These are phyloP conservation scores for Synergus gifuensis DNA, from an alignment of 2,888 invertebrate species.

Conservation along the genomic window DNA sequence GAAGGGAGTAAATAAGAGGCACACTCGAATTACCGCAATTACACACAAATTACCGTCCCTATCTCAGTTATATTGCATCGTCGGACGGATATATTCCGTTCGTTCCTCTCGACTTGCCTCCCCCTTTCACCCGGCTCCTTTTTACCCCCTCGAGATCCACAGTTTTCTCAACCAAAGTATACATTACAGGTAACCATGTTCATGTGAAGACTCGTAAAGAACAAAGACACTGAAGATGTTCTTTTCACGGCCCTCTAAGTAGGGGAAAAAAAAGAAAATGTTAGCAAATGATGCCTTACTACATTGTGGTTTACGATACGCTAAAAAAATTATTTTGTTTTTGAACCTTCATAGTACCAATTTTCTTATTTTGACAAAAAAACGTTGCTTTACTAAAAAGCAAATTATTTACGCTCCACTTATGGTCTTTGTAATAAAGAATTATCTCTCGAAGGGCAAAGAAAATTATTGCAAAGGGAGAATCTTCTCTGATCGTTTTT, in stretches of 20 bases:
- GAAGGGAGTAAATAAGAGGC: constrained; percentile 56
- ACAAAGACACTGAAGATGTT: constrained; percentile 34
- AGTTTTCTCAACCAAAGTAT: constrained; percentile 33
- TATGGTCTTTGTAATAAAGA: background rate
- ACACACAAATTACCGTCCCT: constrained; percentile 63
- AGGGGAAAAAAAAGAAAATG: constrained; percentile 32
- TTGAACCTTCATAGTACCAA: constrained; percentile 1
- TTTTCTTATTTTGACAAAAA: constrained; percentile 37
- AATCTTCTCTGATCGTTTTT: background rate
- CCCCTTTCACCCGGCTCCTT: constrained; percentile 32
- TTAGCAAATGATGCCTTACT: constrained; percentile 18
- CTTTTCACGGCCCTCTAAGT: constrained; percentile 36
- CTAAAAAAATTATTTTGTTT: background rate
- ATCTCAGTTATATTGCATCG: constrained; percentile 60
- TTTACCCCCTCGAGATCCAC: constrained; percentile 28
- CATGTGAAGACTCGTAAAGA: constrained; percentile 35
- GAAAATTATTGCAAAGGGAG: background rate
- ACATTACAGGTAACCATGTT: constrained; percentile 33
- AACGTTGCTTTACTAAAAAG: constrained; percentile 2
- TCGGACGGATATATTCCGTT: constrained; percentile 47
- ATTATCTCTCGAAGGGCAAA: constrained; percentile 1
- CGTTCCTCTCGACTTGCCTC: constrained; percentile 43
- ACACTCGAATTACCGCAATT: constrained; percentile 62
- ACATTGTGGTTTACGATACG: constrained; percentile 37
- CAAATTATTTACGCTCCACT: constrained; percentile 26